Percentiles rank a stretch among this genome's conserved stretches.
These are phyloP conservation scores for Orchestia grillus DNA, from an alignment of 1,140 invertebrate genomes.

Conservation along the genomic window DNA sequence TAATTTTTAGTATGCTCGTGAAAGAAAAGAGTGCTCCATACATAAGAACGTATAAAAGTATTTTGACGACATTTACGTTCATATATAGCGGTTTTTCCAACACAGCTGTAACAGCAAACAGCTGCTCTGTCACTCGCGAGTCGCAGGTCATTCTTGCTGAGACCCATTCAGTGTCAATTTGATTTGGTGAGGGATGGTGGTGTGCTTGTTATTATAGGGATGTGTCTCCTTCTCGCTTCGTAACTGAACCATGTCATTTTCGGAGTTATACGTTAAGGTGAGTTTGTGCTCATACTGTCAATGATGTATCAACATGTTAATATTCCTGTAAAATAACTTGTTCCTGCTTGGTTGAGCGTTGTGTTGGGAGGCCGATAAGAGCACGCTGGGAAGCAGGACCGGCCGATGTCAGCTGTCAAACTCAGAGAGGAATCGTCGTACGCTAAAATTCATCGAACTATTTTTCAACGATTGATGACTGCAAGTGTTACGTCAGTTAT, in stretches of 20 bases:
- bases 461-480: too few species aligned
- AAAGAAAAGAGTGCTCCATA: too few species aligned
- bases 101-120: background rate
- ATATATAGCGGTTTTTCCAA: background rate
- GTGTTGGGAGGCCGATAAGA: background rate
- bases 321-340: background rate
- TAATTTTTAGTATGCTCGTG: too few species aligned
- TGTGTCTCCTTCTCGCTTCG: background rate
- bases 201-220: background rate
- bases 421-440: too few species aligned
- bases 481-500: background rate
- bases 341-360: background rate
- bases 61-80: background rate
- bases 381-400: background rate
- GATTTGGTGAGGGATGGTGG: background rate
- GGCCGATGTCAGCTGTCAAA: background rate
- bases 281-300: background rate
- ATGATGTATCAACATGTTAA: background rate
- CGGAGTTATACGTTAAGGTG: conserved; percentile 20
- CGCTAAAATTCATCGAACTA: too few species aligned
- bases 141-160: background rate
- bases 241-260: conserved; percentile 12
- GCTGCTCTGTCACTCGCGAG: background rate
- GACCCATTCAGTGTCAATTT: background rate
- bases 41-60: too few species aligned